Evolutionary conservation across 2,797 vertebrate species (phyloP), one percentile per base, ranked within the genome.

Genomic region (Sphenopsis melanotis): DNA sequence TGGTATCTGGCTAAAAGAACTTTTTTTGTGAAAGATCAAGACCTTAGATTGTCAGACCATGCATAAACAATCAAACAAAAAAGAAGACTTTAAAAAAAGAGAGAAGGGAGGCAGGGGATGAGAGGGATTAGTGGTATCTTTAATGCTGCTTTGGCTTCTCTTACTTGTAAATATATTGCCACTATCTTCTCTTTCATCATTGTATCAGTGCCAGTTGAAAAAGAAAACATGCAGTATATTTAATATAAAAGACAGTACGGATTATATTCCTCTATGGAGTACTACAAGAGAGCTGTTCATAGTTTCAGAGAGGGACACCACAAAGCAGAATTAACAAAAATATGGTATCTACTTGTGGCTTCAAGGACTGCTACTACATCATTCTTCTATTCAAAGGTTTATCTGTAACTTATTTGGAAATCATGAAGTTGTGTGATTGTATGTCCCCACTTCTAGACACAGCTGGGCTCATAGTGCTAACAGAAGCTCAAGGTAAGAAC

Each of bases 71-170:
- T 34, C 37, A 77, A 81, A 77, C 20, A 44, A 55, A 64, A 81
- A 9, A 36, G 9, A 66, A 68, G 4, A 24, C 5, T 68, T 50
- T 1, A 15, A 3, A 63, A 42, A 47, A 66, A 30, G n/a, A 27
- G 5, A 2, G 2, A 7, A 1, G 2, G 2, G 3, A 4, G 8
- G 12, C 2, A 5, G 49, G 6, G 10, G 4, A 17, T 13, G 6
- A 11, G 3, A 30, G 5, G 15, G 17, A 77, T 70, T 18, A 61
- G 36, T 32, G 29, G 15, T 56, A 29, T 68, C 37, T 9, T 9
- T 46, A 85, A 66, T 12, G 20, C 7, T 83, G 36, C 39, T 90
- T 86, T 68, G 32, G 64, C 34, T 86, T 81, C 22, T 49, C 44
- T 74, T 57, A 42, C 12, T 68, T 61, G 69, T 34, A 68, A 70